Conservation (phyloP, 2,797 vertebrate genomes). For the Anguilla pacifica region DNA sequence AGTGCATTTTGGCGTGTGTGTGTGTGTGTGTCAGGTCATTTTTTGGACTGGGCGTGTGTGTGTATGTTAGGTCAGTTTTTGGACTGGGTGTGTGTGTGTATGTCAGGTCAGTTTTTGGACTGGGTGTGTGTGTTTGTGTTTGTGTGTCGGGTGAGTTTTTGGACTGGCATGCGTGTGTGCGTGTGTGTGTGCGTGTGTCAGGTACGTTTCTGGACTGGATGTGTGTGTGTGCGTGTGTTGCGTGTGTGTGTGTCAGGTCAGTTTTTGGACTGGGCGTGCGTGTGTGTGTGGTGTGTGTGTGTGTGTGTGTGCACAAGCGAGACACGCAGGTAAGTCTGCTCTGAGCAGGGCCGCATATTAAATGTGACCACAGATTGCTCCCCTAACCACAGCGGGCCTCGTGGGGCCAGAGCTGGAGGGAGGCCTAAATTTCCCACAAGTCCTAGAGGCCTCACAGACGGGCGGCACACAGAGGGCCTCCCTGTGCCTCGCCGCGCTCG, state of each 20-base stretch:
- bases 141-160: too few relatives aligned
- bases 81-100: not conserved
- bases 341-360: constrained; percentile 73
- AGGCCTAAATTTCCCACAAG: constrained; percentile 41
- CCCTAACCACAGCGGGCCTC: constrained; percentile 68
- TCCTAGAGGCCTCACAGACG: constrained; percentile 11
- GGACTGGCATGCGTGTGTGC: too few relatives aligned
- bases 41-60: not conserved
- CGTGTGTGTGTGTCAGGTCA: not conserved
- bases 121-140: too few relatives aligned
- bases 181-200: too few relatives aligned
- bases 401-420: constrained; percentile 61
- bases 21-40: not conserved
- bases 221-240: too few relatives aligned
- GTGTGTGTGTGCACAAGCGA: constrained; percentile 54
- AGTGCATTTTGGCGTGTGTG: too few relatives aligned
- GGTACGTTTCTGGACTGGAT: too few relatives aligned
- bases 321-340: constrained; percentile 68
- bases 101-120: not conserved
- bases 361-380: constrained; percentile 71
- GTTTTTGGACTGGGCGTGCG: not conserved
- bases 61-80: not conserved
- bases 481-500: not conserved
- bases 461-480: not conserved
- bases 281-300: not conserved